Conservation (phyloP, 2,113 vertebrate species). For the Apus apus region DNA sequence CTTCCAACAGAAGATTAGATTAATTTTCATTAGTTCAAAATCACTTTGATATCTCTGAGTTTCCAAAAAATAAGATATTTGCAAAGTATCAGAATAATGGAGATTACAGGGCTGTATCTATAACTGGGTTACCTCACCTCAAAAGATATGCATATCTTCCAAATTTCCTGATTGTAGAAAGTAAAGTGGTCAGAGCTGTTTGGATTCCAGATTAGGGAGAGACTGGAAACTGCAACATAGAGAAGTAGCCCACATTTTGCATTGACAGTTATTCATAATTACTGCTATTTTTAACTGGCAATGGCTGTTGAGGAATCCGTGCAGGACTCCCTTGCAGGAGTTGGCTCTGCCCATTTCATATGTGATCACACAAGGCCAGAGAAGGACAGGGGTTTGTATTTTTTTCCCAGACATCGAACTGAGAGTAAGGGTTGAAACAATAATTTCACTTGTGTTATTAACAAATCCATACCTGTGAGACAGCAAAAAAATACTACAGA, state of each 20-base stretch:
- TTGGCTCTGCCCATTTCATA: neutral
- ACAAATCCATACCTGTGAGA: neutral
- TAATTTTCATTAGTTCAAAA: too few species aligned
- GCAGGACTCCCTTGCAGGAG: neutral
- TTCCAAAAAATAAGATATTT: too few species aligned
- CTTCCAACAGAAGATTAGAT: neutral
- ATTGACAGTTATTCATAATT: neutral
- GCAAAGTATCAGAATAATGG: fast-evolving
- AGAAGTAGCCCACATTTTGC: neutral
- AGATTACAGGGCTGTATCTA: neutral
- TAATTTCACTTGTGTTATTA: neutral
- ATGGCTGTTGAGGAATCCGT: neutral
- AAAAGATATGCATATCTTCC: neutral
- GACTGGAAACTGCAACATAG: neutral
- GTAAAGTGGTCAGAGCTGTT: neutral
- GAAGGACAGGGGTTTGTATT: neutral
- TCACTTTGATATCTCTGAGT: too few species aligned
- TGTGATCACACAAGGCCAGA: neutral
- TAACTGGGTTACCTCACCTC: neutral
- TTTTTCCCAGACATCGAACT: neutral
- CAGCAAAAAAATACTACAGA: neutral
- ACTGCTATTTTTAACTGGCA: neutral
- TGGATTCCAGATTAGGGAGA: neutral
- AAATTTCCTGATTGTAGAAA: neutral
- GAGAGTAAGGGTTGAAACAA: neutral